Base-by-base conservation (phyloP, 2,888 invertebrate genomes). In the Hirtodrosophila alboralis region DNA sequence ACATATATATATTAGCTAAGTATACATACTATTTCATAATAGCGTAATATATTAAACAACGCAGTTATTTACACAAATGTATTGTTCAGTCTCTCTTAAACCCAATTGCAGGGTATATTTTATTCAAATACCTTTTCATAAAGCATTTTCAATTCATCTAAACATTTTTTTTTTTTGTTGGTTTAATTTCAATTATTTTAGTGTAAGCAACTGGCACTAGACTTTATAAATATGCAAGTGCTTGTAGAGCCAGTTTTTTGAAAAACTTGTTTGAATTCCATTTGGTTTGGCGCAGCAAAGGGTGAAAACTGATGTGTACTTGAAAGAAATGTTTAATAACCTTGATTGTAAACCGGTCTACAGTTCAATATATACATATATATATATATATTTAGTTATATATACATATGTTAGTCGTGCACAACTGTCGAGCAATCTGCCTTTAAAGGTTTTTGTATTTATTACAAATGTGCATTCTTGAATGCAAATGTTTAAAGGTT, bases 241-340 rank as follows among this genome's bases (percentile, higher is more conserved):
- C 41, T 58, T 31, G 64, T 68, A 53, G 69, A 74, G 69, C 86
- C 64, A 58, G 86, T 85, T 78, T 84, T 26, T 18, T n/a, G n/a
- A 31, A 64, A 78, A 83, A 78, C 80, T 66, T 37, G 80, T 79
- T 74, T 73, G 23, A 38, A 43, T 53, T 38, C 34, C 41, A 33
- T 57, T 69, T 57, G 36, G 60, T 64, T 81, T 62, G 26, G 53
- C 59, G 49, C 68, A 67, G 64, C 49, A 83, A 85, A 78, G 78
- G 86, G 78, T 71, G 86, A 75, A 62, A 69, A 59, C 37, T 48
- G 34, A 34, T 30, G 49, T 62, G 70, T 45, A 78, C 86, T 78
- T 78, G 60, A 83, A 78, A 78, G 75, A 78, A 83, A 78, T 85
- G 62, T 54, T 45, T 40, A 53, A 71, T 64, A 67, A 62, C 70